Evolutionary conservation across 2,888 invertebrate genomes (phyloP).

Genomic region (Crioceris asparagi): DNA sequence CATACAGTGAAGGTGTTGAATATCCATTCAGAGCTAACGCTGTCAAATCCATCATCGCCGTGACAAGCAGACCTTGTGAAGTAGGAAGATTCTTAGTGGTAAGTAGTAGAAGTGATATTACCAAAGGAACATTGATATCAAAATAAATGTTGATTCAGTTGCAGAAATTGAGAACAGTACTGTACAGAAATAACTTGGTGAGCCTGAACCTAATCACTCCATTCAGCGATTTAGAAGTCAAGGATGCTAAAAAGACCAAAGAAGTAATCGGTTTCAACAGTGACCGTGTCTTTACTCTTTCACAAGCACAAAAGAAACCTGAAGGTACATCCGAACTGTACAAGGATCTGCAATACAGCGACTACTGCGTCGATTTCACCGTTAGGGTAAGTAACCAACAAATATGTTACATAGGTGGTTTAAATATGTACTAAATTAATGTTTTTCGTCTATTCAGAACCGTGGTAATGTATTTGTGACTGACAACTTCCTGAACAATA

Average conservation of each 20-base stretch:
- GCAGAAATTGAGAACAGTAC: constrained; percentile 24
- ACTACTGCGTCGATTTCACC: constrained; percentile 58
- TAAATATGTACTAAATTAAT: background rate
- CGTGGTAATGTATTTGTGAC: constrained; percentile 57
- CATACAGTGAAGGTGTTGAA: constrained; percentile 50
- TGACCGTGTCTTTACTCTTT: constrained; percentile 50
- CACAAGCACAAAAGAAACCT: constrained; percentile 51
- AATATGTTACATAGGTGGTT: background rate
- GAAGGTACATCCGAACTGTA: constrained; percentile 46
- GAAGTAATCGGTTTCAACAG: constrained; percentile 52
- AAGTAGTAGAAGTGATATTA: too few relatives aligned
- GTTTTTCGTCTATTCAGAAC: constrained; percentile 39
- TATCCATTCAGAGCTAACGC: constrained; percentile 71
- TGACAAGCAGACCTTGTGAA: constrained; percentile 52
- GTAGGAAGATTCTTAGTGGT: constrained; percentile 45
- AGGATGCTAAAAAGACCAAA: constrained; percentile 44
- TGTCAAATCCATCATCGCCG: constrained; percentile 58
- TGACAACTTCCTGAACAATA: constrained; percentile 44
- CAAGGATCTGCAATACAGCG: constrained; percentile 45
- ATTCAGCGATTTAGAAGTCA: constrained; percentile 44
- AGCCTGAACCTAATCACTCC: constrained; percentile 51
- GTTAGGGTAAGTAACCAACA: constrained; percentile 42
- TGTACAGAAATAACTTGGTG: constrained; percentile 48
- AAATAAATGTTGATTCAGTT: too few relatives aligned
- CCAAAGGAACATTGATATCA: too few relatives aligned